A percentile compares a stretch with the other conserved stretches of the same genome.
phyloP scores from a whole-genome alignment of 2,113 vertebrate species.

The Tricholaema leucomelas region DNA sequence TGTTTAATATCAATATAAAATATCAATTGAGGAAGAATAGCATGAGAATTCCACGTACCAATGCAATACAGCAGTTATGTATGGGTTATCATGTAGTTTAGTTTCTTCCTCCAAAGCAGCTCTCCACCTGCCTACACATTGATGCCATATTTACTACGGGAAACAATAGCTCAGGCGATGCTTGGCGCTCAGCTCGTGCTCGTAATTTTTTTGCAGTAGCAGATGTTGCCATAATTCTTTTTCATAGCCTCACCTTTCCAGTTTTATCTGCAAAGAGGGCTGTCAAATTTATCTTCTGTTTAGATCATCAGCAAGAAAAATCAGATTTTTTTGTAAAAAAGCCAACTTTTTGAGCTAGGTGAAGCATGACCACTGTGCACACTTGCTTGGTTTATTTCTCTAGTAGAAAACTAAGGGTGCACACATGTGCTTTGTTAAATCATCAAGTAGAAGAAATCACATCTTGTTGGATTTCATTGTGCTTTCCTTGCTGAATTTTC shows the following conservation, averaged over 20 bases:
- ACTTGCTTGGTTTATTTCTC: neutral
- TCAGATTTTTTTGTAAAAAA: constrained; percentile 40
- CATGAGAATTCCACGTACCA: neutral
- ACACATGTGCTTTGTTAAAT: neutral
- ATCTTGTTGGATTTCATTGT: neutral
- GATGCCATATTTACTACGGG: neutral
- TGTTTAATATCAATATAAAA: too few species aligned
- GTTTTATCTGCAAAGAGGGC: constrained; percentile 65
- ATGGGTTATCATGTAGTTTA: neutral
- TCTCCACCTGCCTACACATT: neutral
- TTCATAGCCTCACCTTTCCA: constrained; percentile 64
- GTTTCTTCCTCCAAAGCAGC: neutral
- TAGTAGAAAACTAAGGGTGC: neutral
- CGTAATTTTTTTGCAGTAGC: constrained; percentile 48
- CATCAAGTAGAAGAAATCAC: neutral
- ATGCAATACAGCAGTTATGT: neutral
- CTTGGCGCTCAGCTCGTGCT: neutral
- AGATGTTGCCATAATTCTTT: constrained; percentile 72
- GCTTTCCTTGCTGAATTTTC: neutral
- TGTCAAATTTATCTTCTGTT: constrained; percentile 70
- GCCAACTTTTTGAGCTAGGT: neutral
- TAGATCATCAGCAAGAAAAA: constrained; percentile 58
- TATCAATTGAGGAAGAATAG: neutral
- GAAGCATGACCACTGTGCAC: neutral
- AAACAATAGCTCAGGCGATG: neutral